Conservation (phyloP, 1,140 invertebrate genomes). For the Drosophila sp. region DNA sequence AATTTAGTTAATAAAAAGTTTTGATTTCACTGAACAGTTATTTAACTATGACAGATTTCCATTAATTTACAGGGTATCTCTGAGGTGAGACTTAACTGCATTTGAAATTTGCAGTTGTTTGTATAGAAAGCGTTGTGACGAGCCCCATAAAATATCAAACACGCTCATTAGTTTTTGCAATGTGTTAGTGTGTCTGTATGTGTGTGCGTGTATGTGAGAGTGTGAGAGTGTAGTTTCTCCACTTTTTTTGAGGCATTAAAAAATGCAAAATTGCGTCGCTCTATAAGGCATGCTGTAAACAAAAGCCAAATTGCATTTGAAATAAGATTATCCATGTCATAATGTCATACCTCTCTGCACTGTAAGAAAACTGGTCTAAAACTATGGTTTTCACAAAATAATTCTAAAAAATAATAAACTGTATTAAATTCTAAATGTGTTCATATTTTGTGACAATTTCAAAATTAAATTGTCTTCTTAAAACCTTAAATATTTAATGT, state of each 20-base stretch:
- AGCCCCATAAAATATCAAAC: constrained; percentile 46
- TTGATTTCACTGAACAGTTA: too few species aligned
- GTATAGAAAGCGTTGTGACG: constrained; percentile 42
- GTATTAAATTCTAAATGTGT: too few species aligned
- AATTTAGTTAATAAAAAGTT: too few species aligned
- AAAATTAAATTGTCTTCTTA: too few species aligned
- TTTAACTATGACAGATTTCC: background rate
- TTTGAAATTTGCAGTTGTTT: constrained; percentile 15
- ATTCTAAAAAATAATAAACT: too few species aligned
- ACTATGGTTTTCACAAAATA: too few species aligned
- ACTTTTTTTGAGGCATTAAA: constrained; percentile 11
- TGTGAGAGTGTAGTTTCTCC: background rate
- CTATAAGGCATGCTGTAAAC: constrained; percentile 35
- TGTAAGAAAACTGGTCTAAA: too few species aligned
- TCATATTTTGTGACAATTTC: too few species aligned
- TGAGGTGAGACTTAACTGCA: background rate
- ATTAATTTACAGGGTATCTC: constrained; percentile 23
- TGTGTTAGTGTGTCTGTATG: background rate
- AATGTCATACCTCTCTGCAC: constrained; percentile 38
- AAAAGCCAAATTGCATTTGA: constrained; percentile 42
- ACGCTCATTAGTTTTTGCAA: constrained; percentile 38
- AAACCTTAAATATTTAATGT: too few species aligned
- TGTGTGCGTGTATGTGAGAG: constrained; percentile 9
- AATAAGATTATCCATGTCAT: constrained; percentile 50
- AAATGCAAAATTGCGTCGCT: constrained; percentile 26